Evolutionary conservation across 2,888 invertebrate genomes (phyloP).

Genomic region (Rhagonycha fulva): DNA sequence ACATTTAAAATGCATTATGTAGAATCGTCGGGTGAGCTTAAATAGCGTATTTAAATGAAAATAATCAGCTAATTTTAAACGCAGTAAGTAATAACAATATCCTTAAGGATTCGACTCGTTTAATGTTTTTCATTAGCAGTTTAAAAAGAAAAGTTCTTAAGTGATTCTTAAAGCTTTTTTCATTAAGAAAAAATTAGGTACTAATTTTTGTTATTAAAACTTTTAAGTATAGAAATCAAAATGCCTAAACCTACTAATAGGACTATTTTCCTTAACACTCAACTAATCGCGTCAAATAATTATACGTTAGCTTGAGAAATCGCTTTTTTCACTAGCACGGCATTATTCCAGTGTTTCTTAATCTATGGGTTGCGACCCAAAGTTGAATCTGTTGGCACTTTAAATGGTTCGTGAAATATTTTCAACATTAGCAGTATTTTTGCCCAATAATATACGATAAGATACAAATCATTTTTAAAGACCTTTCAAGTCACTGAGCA

Average conservation of each 20-base stretch:
- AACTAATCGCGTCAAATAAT: not conserved
- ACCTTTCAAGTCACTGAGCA: too few species aligned
- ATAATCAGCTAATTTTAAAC: not conserved
- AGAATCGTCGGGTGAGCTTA: not conserved
- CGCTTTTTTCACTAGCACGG: not conserved
- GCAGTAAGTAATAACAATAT: not conserved
- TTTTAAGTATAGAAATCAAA: not conserved
- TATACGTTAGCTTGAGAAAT: not conserved
- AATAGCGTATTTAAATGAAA: not conserved
- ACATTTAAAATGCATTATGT: not conserved
- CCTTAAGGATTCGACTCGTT: not conserved
- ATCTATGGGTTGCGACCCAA: too few species aligned
- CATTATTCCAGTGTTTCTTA: not conserved
- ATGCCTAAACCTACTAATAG: not conserved
- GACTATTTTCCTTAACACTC: not conserved
- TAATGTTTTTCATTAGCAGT: not conserved
- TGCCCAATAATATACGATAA: too few species aligned
- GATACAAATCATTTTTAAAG: too few species aligned
- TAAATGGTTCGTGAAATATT: too few species aligned
- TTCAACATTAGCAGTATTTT: too few species aligned
- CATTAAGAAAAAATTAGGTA: not conserved
- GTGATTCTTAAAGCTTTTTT: not conserved
- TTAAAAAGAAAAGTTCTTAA: not conserved
- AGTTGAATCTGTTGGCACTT: too few species aligned
- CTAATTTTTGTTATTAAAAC: not conserved